A percentile compares a stretch with the other conserved stretches of the same genome.
Evolutionary conservation across 2,888 invertebrate species (phyloP).

Genomic region (Spisula solida): DNA sequence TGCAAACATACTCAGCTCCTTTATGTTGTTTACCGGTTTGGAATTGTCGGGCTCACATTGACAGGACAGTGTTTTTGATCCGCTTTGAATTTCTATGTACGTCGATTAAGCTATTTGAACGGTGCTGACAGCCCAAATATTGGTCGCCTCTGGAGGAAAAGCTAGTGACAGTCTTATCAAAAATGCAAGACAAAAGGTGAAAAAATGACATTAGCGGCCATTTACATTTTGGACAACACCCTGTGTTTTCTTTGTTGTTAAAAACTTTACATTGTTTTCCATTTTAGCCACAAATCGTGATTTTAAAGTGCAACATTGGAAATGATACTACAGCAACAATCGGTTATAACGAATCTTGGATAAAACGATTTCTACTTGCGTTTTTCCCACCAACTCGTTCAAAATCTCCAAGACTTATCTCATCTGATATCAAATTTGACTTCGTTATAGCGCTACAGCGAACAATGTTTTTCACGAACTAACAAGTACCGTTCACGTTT

Average conservation of each 20-base stretch:
- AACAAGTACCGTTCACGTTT: no score
- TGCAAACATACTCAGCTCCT: constrained; percentile 21
- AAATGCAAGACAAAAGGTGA: constrained; percentile 1
- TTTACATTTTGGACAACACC: neutral
- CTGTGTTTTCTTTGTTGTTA: neutral
- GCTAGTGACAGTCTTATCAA: constrained; percentile 14
- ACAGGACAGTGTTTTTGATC: constrained; percentile 14
- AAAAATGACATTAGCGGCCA: neutral
- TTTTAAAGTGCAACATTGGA: no score
- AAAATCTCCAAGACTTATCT: no score
- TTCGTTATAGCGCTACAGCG: no score
- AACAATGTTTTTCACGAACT: no score
- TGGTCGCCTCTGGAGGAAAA: constrained; percentile 8
- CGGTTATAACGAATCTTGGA: no score
- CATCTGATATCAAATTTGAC: no score
- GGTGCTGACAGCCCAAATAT: constrained; percentile 21
- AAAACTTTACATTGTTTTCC: no score
- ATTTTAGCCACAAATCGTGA: no score
- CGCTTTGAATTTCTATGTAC: constrained; percentile 12
- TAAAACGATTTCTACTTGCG: no score
- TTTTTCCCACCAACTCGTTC: no score
- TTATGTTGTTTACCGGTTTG: constrained; percentile 28
- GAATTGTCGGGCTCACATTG: constrained; percentile 9
- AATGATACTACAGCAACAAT: no score
- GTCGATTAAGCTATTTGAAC: constrained; percentile 26